Evolutionary conservation across 2,888 invertebrate genomes (phyloP), one percentile per base, ranked within the genome.

Genomic region (Eupithecia centaureata): DNA sequence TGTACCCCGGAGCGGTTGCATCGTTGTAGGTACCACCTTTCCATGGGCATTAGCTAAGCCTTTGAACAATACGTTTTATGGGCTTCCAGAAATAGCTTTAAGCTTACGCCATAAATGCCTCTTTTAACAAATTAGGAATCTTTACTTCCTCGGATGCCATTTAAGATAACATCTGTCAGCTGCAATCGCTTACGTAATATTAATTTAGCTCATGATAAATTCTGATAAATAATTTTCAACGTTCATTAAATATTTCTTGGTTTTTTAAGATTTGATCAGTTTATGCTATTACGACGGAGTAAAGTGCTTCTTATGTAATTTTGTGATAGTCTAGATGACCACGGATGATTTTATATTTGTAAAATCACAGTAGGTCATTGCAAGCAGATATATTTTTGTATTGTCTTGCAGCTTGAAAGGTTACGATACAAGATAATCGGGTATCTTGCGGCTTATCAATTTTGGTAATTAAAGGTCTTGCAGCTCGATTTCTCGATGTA

Each of bases 1-100:
- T 85, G 85, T 84, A 81, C 86, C 89, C 85, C 77, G 76, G 71
- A 84, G 89, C 87, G 77, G 79, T 85, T 80, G 82, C 80, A 86
- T 84, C 32, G 74, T 42, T 57, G 79, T 69, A 32, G 57, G 57
- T n/a, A 32, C 28, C 56, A n/a, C 52, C 27, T 30, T 57, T 32
- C 57, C 22, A 57, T 18, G 30, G 54, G n/a, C 57, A 57, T 57
- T 57, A 57, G 57, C 57, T 57, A 67, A 61, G 68, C 51, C 32
- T 65, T 60, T 38, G 27, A 61, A 63, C 57, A 65, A 68, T 66
- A 51, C 22, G 30, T 15, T 64, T 67, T 54, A 63, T 64, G 54
- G 27, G 1, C 13, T 62, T 35, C 57, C 30, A 57, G 57, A 57
- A 57, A 57, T 57, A 18, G 57, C 57, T 33, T 57, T 65, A 35